phyloP scores from a whole-genome alignment of 1,140 invertebrate species.

The Chelonus insularis region DNA sequence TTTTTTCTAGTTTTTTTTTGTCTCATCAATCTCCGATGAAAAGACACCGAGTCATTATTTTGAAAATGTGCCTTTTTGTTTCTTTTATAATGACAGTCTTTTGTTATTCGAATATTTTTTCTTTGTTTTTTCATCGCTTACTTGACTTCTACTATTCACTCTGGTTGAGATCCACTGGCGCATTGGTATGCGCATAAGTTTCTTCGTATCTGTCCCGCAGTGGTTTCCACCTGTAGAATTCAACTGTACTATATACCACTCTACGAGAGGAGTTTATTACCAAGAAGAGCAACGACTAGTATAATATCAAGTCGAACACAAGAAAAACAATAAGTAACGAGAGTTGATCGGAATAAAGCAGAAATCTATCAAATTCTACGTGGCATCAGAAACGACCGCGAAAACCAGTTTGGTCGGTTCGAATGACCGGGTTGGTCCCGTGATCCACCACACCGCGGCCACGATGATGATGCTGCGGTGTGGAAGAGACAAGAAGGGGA shows the following conservation, averaged over 20 bases:
- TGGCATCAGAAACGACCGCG: slow-evolving; percentile 51
- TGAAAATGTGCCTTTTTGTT: neutral
- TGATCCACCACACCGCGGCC: slow-evolving; percentile 26
- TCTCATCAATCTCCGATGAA: slow-evolving; percentile 26
- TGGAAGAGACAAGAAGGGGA: neutral
- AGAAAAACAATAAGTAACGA: slow-evolving; percentile 16
- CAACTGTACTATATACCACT: neutral
- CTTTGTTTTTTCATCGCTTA: neutral
- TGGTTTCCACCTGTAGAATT: slow-evolving; percentile 10
- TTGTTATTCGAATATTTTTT: neutral
- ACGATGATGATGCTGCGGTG: slow-evolving; percentile 10
- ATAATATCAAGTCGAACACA: neutral
- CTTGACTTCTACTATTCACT: no score
- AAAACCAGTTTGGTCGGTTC: slow-evolving; percentile 58
- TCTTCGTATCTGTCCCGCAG: slow-evolving; percentile 11
- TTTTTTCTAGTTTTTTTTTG: slow-evolving; percentile 19
- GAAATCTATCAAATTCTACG: slow-evolving; percentile 59
- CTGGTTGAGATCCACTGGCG: slow-evolving; percentile 20
- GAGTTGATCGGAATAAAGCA: slow-evolving; percentile 43
- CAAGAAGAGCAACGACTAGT: neutral
- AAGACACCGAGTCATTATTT: slow-evolving; percentile 16
- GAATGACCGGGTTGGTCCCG: slow-evolving; percentile 50
- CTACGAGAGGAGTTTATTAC: neutral
- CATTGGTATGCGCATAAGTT: slow-evolving; percentile 10
- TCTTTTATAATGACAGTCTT: neutral